These are phyloP conservation scores for Sinotaia quadrata DNA, from an alignment of 2,888 invertebrate genomes.

Conservation along the genomic window DNA sequence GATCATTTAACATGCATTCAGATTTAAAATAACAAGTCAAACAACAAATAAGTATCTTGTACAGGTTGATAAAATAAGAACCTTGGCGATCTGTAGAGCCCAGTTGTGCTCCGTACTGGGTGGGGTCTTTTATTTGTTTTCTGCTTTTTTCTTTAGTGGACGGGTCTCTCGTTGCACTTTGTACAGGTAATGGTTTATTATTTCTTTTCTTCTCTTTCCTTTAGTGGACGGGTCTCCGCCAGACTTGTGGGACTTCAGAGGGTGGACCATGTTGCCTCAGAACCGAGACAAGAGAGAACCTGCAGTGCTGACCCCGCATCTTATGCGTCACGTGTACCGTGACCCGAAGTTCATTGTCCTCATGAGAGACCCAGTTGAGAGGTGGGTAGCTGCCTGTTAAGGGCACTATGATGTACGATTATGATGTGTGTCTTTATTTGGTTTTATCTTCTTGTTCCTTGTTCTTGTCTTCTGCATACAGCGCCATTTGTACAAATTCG, in stretches of 20 bases:
- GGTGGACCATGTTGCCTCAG: slow-evolving; percentile 57
- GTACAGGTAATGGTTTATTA: no score
- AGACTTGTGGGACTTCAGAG: slow-evolving; percentile 63
- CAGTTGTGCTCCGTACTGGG: no score
- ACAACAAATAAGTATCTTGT: no score
- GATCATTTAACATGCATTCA: no score
- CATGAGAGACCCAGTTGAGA: slow-evolving; percentile 56
- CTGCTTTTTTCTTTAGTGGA: no score
- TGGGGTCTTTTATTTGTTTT: no score
- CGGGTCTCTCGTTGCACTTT: no score
- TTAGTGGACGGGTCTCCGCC: slow-evolving; percentile 63
- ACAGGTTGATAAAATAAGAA: no score
- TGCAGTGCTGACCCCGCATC: slow-evolving; percentile 44
- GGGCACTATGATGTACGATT: neutral
- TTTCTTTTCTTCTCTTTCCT: neutral
- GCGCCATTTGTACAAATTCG: no score
- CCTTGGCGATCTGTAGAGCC: no score
- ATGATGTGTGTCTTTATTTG: neutral
- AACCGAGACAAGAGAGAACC: slow-evolving; percentile 48
- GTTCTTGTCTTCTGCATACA: no score
- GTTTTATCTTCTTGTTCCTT: neutral
- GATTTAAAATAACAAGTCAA: no score
- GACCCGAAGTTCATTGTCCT: slow-evolving; percentile 57
- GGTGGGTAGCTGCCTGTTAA: slow-evolving; percentile 35
- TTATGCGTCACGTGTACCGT: slow-evolving; percentile 40